Evolutionary conservation across 2,888 invertebrate genomes (phyloP).

Genomic region (Hypselothyrea guttata): DNA sequence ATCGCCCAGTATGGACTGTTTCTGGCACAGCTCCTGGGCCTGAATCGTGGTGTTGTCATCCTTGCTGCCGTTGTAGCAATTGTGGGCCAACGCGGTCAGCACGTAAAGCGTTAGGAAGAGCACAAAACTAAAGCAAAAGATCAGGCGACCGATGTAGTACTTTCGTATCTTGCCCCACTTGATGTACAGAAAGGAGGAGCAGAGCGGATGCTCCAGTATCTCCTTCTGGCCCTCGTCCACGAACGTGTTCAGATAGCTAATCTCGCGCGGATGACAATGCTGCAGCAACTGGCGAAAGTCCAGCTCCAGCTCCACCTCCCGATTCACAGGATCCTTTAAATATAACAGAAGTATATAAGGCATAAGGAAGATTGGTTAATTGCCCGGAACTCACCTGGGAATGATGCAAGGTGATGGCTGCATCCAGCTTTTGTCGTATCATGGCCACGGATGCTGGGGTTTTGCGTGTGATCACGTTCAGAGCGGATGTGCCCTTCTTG

Average conservation of each 20-base stretch:
- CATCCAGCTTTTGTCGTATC: constrained; percentile 91
- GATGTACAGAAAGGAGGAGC: constrained; percentile 92
- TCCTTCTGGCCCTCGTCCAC: constrained; percentile 95
- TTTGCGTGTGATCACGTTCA: constrained; percentile 92
- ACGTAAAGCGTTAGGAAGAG: constrained; percentile 91
- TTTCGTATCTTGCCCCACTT: constrained; percentile 96
- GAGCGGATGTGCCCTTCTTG: constrained; percentile 92
- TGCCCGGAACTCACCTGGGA: constrained; percentile 83
- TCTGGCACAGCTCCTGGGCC: constrained; percentile 89
- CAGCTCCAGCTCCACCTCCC: constrained; percentile 91
- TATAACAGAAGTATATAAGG: neutral
- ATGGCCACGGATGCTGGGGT: constrained; percentile 93
- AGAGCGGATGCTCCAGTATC: constrained; percentile 92
- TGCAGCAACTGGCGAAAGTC: constrained; percentile 92
- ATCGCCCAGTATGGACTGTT: constrained; percentile 90
- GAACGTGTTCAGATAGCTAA: constrained; percentile 92
- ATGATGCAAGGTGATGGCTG: constrained; percentile 90
- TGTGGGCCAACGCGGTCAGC: constrained; percentile 91
- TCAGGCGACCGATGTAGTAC: constrained; percentile 91
- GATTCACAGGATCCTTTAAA: constrained; percentile 86
- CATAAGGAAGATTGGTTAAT: neutral
- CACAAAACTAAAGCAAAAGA: constrained; percentile 91
- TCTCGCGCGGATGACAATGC: constrained; percentile 92
- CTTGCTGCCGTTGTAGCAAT: constrained; percentile 91
- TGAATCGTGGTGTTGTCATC: constrained; percentile 89